Evolutionary conservation across 2,113 vertebrate species (phyloP), one percentile per base, ranked within the genome.

Genomic region (Oreotrochilus melanogaster): DNA sequence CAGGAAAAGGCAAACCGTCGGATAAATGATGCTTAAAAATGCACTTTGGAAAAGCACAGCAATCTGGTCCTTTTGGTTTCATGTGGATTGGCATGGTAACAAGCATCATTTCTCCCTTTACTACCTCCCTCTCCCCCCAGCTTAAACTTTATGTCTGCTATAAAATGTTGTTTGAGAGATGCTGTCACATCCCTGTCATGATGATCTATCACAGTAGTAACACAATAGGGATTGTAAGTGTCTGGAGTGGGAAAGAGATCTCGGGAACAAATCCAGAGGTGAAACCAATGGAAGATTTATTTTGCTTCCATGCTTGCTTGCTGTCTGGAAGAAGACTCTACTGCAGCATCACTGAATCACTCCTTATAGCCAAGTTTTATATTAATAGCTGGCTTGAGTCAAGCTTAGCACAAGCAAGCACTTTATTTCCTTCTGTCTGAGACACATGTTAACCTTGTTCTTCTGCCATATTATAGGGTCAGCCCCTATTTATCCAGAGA

Each of bases 281-380:
- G 90, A 95, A 92, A 71, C 86, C 82, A 79, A 45, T 48, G 51
- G 67, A 74, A 92, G 82, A 92, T 79, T 70, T 90, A 90, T 92
- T 74, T 78, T 69, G 66, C 45, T 79, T 67, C 61, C 2, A 1
- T 70, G 73, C 78, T 90, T 3, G 2, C 72, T 74, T 39, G 78
- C 72, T 90, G 45, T 79, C 78, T 83, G 67, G 78, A 90, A 45
- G 73, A 69, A 58, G 61, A 33, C 67, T 87, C 37, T 87, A 67
- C 72, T 37, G 65, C 89, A 83, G 86, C 72, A 65, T 56, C 67
- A 43, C 69, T 78, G 67, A 87, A 90, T 90, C 72, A 56, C 78
- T 78, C 78, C 45, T 57, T 87, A 70, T 43, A 78, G 82, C 76
- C 82, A 73, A 70, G 76, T 89, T 92, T 78, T 70, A 37, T 86